Percentiles rank a stretch among this genome's conserved stretches.
Conservation (phyloP, 2,888 invertebrate genomes). For the Eristalis pertinax region DNA sequence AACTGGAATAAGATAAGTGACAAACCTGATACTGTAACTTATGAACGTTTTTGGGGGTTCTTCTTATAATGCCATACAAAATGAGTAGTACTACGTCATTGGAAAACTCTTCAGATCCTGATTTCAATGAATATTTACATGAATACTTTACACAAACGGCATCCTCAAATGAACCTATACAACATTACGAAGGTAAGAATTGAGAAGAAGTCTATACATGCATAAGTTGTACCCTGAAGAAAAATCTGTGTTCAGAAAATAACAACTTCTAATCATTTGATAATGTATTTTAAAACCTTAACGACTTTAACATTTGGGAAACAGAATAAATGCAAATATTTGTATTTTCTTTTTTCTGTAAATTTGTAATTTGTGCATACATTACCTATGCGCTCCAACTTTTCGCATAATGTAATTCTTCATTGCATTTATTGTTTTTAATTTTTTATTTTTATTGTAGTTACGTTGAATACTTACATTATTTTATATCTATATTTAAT, state of each 20-base stretch:
- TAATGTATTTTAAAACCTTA: too few species aligned
- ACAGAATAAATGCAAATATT: too few species aligned
- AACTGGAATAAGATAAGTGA: slow-evolving; percentile 12
- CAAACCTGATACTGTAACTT: neutral
- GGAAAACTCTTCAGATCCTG: slow-evolving; percentile 79
- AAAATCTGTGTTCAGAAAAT: too few species aligned
- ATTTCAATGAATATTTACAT: slow-evolving; percentile 80
- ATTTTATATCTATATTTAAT: slow-evolving; percentile 28
- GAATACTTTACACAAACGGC: slow-evolving; percentile 80
- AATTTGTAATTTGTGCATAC: too few species aligned
- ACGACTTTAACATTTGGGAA: too few species aligned
- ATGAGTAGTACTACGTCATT: slow-evolving; percentile 77
- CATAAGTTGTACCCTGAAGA: neutral
- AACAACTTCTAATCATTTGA: too few species aligned
- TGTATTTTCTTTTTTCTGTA: too few species aligned
- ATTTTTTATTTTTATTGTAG: neutral
- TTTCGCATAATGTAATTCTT: neutral
- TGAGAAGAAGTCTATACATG: neutral
- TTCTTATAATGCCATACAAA: slow-evolving; percentile 73
- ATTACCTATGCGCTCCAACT: too few species aligned
- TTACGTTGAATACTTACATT: too few species aligned
- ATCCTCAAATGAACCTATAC: slow-evolving; percentile 78
- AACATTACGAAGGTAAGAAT: slow-evolving; percentile 79
- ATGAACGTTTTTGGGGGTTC: slow-evolving; percentile 27
- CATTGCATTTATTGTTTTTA: neutral